These are phyloP conservation scores for Entomobrya proxima DNA, from an alignment of 2,888 invertebrate species.

Conservation along the genomic window DNA sequence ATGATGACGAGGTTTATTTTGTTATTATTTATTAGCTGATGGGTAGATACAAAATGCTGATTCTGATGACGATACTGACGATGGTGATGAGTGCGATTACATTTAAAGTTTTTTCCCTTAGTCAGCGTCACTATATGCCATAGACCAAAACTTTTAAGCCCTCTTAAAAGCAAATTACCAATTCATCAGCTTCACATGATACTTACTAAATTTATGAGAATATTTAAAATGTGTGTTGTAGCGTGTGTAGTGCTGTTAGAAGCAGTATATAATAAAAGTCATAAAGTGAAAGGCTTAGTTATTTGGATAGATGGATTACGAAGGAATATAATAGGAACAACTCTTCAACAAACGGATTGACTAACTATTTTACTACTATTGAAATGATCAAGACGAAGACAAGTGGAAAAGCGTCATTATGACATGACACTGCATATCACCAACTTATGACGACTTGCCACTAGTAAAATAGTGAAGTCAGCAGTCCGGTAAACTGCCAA, in stretches of 20 bases:
- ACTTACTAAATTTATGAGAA: constrained; percentile 31
- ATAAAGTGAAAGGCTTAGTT: constrained; percentile 36
- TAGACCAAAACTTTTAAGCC: constrained; percentile 44
- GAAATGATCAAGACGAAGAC: constrained; percentile 55
- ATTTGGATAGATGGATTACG: constrained; percentile 52
- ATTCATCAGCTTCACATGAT: constrained; percentile 70
- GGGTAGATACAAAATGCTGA: constrained; percentile 7
- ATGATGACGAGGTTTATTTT: constrained; percentile 22
- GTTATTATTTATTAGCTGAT: constrained; percentile 35
- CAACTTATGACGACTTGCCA: background rate
- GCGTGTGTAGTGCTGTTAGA: background rate
- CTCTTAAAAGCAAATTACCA: constrained; percentile 70
- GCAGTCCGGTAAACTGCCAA: background rate
- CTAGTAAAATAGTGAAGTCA: background rate
- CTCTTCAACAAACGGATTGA: constrained; percentile 51
- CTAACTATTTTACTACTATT: constrained; percentile 36
- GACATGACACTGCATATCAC: constrained; percentile 63
- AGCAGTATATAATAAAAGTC: constrained; percentile 16
- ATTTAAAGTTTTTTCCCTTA: constrained; percentile 23
- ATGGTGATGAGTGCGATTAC: constrained; percentile 58
- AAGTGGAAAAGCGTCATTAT: constrained; percentile 63
- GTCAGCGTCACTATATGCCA: constrained; percentile 21
- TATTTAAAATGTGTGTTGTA: background rate
- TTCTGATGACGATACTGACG: background rate
- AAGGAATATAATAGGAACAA: constrained; percentile 37